Evolutionary conservation across 2,797 vertebrate genomes (phyloP), one percentile per base, ranked within the genome.

Genomic region (Oryzias dopingdopingensis): DNA sequence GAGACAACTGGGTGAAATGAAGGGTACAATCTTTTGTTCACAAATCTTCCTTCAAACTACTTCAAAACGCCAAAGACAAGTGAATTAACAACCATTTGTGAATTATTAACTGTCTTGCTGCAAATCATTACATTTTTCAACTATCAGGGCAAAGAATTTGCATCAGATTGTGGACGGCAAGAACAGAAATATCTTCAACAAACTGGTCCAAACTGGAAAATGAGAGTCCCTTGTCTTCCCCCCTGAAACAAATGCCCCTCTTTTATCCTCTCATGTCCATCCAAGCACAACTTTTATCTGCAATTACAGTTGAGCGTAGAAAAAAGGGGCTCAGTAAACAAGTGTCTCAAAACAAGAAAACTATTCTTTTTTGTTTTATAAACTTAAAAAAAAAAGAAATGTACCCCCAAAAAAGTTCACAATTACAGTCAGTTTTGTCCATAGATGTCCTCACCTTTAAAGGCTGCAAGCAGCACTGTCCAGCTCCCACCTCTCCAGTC

Each of bases 161-260:
- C 59, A 61, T 72, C 56, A 70, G 44, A 58, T 51, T 55, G 48
- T 10, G 20, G 20, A 17, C 26, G 15, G 24, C 6, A 56, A 59
- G 14, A 66, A 62, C 26, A 40, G 24, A 24, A 54, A 20, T 56
- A 51, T 77, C 52, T 73, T 65, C 49, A 50, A n/a, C 45, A 77
- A 87, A 85, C 84, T 78, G 72, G 84, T 80, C 70, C 45, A 60
- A 84, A 86, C 86, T 81, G 85, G 86, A 74, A 63, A 79, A 40
- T 70, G 62, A 62, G 72, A 14, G 60, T 76, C 26, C 50, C 64
- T 62, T 62, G 18, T 23, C 24, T 14, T 42, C 42, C 49, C 56
- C 56, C 22, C 14, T 4, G 17, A 13, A 55, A 42, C 42, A 50
- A 32, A 16, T 24, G 59, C 50, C 67, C 49, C 42, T 52, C 49